Conservation (phyloP, 1,140 invertebrate species). For the Amyelois transitella region DNA sequence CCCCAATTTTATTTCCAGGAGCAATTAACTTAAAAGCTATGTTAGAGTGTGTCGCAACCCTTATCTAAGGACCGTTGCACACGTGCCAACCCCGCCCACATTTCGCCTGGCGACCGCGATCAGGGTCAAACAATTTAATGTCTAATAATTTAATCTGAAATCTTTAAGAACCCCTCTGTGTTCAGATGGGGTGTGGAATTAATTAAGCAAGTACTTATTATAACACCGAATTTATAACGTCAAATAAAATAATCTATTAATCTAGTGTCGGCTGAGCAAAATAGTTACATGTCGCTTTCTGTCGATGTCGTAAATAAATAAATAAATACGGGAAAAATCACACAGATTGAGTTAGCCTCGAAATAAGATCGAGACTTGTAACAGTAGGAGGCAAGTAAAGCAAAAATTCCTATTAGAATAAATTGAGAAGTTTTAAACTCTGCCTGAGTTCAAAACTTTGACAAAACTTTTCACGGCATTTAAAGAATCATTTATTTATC, state of each 20-base stretch:
- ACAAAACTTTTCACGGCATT: no score
- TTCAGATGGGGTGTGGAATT: not conserved
- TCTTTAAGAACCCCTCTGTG: not conserved
- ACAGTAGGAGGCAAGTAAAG: no score
- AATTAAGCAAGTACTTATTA: not conserved
- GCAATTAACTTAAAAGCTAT: constrained; percentile 69
- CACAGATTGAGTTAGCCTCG: no score
- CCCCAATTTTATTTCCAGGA: constrained; percentile 41
- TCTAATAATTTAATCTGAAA: constrained; percentile 4
- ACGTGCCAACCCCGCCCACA: constrained; percentile 55
- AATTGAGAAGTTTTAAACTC: no score
- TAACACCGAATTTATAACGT: not conserved
- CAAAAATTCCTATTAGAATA: no score
- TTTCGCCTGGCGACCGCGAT: constrained; percentile 29
- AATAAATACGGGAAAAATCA: no score
- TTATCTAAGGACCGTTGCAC: constrained; percentile 52
- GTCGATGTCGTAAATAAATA: no score
- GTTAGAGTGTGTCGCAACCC: constrained; percentile 47
- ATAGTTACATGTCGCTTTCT: no score
- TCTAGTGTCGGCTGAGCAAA: no score
- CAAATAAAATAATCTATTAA: not conserved
- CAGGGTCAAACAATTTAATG: constrained; percentile 1
- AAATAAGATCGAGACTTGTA: no score
- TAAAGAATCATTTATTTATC: no score
- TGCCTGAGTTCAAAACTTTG: no score